Evolutionary conservation across 1,140 invertebrate genomes (phyloP), one percentile per base, ranked within the genome.

Genomic region (fruit fly (Drosophila melanogaster)): DNA sequence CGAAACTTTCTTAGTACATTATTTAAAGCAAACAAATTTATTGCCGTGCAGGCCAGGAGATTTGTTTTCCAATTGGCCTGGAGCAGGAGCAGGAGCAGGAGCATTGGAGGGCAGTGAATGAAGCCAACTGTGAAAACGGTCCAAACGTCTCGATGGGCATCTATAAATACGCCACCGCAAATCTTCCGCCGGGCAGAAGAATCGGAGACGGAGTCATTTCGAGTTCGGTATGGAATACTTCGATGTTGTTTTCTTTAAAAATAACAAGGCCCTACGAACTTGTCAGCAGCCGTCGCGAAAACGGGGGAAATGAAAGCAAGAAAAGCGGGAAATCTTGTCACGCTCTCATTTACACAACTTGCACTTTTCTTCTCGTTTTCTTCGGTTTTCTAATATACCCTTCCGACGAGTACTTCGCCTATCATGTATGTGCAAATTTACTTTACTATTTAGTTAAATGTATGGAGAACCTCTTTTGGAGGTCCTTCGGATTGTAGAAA

Each of bases 101-200:
- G 40, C 62, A 62, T 35, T 30, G n/a, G 26, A 60, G 60, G 37
- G 51, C 44, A 41, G 38, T 79, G 76, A 84, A 79, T 67, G 80
- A 79, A 84, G 51, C 60, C 80, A 83, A 83, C 80, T 83, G 80
- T 83, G 80, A 84, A 84, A 83, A 84, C 75, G 79, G 74, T 70
- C 55, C 56, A 57, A 47, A 47, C 30, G 41, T 65, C 60, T 66
- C 46, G 64, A 17, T 41, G 33, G 47, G 8, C 15, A 51, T 69
- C 79, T 83, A 83, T 61, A 83, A 83, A 83, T 83, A 83, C 35
- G 41, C 44, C 24, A n/a, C 26, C 60, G 51, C 56, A 61, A 72
- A 80, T 67, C 49, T 69, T 70, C 19, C 67, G 24, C 17, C 35
- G n/a, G 38, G 33, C 19, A 44, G 43, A 46, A 33, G 35, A 47